Conservation (phyloP, 92 coral and sea anemone species). For the Chrysogorgia sp. region DNA sequence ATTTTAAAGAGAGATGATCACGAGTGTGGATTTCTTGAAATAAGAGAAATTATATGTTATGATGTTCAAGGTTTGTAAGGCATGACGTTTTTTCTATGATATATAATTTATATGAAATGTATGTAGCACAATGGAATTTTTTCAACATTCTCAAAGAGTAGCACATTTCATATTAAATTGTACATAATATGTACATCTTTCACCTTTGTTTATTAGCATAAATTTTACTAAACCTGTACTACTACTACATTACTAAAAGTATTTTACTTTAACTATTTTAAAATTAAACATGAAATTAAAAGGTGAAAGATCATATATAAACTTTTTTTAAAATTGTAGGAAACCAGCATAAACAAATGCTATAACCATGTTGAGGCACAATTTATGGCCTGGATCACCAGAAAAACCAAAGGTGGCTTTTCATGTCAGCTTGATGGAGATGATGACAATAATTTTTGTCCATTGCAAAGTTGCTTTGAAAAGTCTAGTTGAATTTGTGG, state of each 20-base stretch:
- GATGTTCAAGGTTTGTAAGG: background rate
- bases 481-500: slow-evolving; percentile 12
- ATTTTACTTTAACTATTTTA: no score
- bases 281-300: no score
- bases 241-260: no score
- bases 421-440: slow-evolving; percentile 11
- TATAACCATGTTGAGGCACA: background rate
- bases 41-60: background rate
- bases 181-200: no score
- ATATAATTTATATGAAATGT: background rate
- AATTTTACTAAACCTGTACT: no score
- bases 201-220: no score
- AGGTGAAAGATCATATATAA: no score
- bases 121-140: background rate
- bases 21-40: background rate
- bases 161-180: no score
- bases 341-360: background rate
- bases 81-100: background rate
- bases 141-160: no score
- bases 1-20: background rate
- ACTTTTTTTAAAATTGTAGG: background rate
- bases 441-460: slow-evolving; percentile 5
- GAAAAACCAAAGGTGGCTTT: slow-evolving; percentile 43
- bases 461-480: slow-evolving; percentile 35
- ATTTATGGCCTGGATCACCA: slow-evolving; percentile 39